Base-by-base conservation (phyloP, 2,113 vertebrate genomes). In the Brachypteracias leptosomus region DNA sequence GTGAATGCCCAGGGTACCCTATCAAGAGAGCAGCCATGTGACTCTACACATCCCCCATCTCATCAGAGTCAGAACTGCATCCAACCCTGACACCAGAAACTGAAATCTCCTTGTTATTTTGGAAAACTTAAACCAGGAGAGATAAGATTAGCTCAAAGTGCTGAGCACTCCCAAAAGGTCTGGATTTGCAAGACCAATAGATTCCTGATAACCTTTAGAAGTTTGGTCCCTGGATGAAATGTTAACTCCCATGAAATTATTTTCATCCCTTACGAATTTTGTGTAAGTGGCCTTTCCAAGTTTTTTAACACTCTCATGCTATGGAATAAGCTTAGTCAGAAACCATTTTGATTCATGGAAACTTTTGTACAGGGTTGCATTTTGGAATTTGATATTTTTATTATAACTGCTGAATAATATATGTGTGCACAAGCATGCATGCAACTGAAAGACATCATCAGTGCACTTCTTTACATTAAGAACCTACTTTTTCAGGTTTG, bases 371-470 rank as follows among this genome's bases (percentile, higher is more conserved):
- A 67, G 40, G 21, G 74, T 9, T 55, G 33, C 3, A 40, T 66
- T 92, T 77, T 80, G 20, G 8, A 76, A 80, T 76, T n/a, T 33
- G 1, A 13, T 52, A 8, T 28, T 78, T 90, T 44, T 47, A 31
- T 88, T 73, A 25, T 18, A 84, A 70, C 0, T 0, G 7, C 19
- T 70, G 31, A 25, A 36, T 46, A 83, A 83, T 31, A 21, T 15
- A 1, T 7, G 1, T 66, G 65, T 29, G 12, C 7, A 0, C 65
- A 36, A n/a, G 11, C 4, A 7, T 24, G 7, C 9, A 18, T 25
- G 8, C 10, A 78, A 22, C 21, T 78, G 70, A 89, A 59, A 87
- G 25, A 51, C 24, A 58, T n/a, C 17, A 57, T 81, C 31, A 36
- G 5, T 36, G 25, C 13, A 46, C 11, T 49, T 26, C n/a, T 71